Evolutionary conservation across 1,140 invertebrate species (phyloP).

Genomic region (Metaphire vulgaris): DNA sequence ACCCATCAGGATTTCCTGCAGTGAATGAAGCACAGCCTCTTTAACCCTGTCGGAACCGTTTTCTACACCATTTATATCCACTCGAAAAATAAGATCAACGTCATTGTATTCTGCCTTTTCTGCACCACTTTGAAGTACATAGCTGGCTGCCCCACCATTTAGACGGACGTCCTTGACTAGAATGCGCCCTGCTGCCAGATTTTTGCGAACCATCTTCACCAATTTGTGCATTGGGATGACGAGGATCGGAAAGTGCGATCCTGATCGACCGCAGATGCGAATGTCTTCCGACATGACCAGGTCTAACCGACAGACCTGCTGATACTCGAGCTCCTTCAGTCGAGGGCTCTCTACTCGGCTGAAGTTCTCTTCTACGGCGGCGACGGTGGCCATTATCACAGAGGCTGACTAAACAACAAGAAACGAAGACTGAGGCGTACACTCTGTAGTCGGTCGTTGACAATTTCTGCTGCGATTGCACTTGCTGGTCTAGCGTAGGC

Average conservation of each 20-base stretch:
- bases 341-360: not conserved
- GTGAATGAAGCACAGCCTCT: constrained; percentile 81
- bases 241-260: constrained; percentile 94
- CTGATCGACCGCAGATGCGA: constrained; percentile 73
- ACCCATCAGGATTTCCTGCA: constrained; percentile 86
- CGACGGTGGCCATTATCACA: too few species aligned
- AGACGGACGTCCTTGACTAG: constrained; percentile 83
- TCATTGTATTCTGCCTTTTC: constrained; percentile 85
- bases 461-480: too few species aligned
- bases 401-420: too few species aligned
- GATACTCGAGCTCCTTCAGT: constrained; percentile 68
- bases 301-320: constrained; percentile 85
- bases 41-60: constrained; percentile 67
- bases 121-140: constrained; percentile 65
- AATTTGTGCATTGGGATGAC: constrained; percentile 86
- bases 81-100: constrained; percentile 94
- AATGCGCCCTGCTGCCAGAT: constrained; percentile 67
- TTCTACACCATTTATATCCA: constrained; percentile 69
- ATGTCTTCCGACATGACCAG: constrained; percentile 93
- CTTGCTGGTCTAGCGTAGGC: too few species aligned
- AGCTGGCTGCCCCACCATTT: constrained; percentile 93
- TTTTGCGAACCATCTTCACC: constrained; percentile 72
- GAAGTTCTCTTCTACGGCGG: not conserved
- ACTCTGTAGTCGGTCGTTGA: too few species aligned
- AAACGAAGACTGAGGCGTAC: too few species aligned